A percentile compares a stretch with the other conserved stretches of the same genome.
Conservation (phyloP, 2,888 invertebrate species). For the Pandemis heparana region DNA sequence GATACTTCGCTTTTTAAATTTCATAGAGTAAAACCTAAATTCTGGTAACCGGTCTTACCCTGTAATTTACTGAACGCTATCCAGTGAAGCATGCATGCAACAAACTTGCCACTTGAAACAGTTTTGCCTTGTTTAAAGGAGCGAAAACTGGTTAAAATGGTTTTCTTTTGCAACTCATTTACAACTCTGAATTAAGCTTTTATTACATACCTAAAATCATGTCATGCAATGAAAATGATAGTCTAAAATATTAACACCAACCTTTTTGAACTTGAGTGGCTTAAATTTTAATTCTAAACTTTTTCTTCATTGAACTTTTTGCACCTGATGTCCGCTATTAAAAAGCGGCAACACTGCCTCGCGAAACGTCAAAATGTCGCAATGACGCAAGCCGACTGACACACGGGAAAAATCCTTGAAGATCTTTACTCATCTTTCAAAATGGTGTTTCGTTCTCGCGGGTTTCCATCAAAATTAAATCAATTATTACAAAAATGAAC, state of each 20-base stretch:
- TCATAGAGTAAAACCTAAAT: not conserved
- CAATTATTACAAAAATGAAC: conserved; percentile 71
- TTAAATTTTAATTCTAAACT: no score
- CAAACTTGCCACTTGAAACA: conserved; percentile 16
- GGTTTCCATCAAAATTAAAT: conserved; percentile 74
- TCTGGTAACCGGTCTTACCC: conserved; percentile 8
- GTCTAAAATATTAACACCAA: no score
- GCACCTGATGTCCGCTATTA: not conserved
- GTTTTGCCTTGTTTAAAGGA: not conserved
- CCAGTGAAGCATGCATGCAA: conserved; percentile 2
- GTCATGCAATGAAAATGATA: no score
- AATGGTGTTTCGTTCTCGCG: conserved; percentile 81
- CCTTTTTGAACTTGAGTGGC: no score
- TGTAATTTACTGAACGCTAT: conserved; percentile 40
- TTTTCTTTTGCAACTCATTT: not conserved
- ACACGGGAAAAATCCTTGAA: conserved; percentile 75
- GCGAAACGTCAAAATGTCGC: conserved; percentile 71
- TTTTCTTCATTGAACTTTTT: not conserved
- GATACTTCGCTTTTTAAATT: conserved; percentile 1
- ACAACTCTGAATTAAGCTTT: not conserved
- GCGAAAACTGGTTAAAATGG: not conserved
- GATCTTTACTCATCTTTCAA: conserved; percentile 79
- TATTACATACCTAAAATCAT: not conserved
- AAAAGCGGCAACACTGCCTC: conserved; percentile 42
- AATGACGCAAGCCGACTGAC: conserved; percentile 72